Percentiles rank a stretch among this genome's conserved stretches.
These are phyloP conservation scores for Acanthococcus lagerstroemiae DNA, from an alignment of 2,888 invertebrate species.

Conservation along the genomic window DNA sequence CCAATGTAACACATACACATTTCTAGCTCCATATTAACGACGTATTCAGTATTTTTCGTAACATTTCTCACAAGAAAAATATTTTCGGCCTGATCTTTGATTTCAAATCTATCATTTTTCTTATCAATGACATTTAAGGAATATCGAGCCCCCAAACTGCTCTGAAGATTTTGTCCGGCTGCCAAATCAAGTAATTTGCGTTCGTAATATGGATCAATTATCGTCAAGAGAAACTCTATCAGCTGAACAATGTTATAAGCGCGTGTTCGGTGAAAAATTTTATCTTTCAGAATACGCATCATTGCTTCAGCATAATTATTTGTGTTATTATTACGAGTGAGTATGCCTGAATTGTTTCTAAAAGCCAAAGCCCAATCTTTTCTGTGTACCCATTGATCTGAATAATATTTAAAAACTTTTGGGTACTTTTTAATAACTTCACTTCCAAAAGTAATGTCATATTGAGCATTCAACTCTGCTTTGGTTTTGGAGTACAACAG, in stretches of 20 bases:
- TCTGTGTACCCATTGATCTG: background rate
- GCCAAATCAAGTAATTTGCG: background rate
- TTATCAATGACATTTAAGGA: background rate
- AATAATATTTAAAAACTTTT: background rate
- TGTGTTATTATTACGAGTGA: background rate
- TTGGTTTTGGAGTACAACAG: constrained; percentile 2
- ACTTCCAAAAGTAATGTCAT: background rate
- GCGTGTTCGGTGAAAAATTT: background rate
- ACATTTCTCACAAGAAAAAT: background rate
- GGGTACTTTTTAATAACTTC: background rate
- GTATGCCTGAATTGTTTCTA: background rate
- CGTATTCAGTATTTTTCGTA: background rate
- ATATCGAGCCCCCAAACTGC: background rate
- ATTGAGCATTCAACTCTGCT: background rate
- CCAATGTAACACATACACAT: background rate
- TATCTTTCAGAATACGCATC: constrained; percentile 8
- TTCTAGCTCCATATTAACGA: background rate
- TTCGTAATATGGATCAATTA: background rate
- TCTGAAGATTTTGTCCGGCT: background rate
- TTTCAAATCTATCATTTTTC: background rate
- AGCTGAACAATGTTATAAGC: background rate
- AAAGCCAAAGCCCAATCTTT: background rate
- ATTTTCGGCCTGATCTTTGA: background rate
- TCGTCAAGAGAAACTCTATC: background rate
- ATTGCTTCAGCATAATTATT: constrained; percentile 3